Evolutionary conservation across 2,113 vertebrate genomes (phyloP).

Genomic region (Anolis carolinensis): DNA sequence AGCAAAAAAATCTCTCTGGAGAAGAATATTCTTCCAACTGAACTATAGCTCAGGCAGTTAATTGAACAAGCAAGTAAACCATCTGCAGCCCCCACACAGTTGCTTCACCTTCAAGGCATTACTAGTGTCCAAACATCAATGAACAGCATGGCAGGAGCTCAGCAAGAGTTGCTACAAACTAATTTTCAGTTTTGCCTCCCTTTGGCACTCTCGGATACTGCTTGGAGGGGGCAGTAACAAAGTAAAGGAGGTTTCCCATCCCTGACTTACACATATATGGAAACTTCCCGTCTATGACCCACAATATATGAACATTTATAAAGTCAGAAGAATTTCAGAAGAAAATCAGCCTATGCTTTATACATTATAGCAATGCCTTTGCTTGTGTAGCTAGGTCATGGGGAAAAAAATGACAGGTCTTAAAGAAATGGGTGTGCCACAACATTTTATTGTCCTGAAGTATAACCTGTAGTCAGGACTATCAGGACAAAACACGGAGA

Average conservation of each 20-base stretch:
- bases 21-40: constrained; percentile 52
- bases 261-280: neutral
- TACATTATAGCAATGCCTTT: too few relatives aligned
- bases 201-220: neutral
- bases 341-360: too few relatives aligned
- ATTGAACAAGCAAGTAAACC: neutral
- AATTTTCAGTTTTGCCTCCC: too few relatives aligned
- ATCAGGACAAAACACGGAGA: too few relatives aligned
- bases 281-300: too few relatives aligned
- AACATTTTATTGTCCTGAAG: too few relatives aligned
- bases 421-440: too few relatives aligned
- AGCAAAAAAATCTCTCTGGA: constrained; percentile 47
- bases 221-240: neutral
- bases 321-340: neutral
- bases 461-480: too few relatives aligned
- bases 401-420: too few relatives aligned
- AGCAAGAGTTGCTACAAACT: neutral
- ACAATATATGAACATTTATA: neutral
- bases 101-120: neutral
- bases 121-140: neutral
- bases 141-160: neutral
- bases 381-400: too few relatives aligned
- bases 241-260: neutral
- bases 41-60: neutral
- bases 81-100: rapidly evolving